Percentiles rank a stretch among this genome's conserved stretches.
These are phyloP conservation scores for Sminthurinus aureus DNA, from an alignment of 2,888 invertebrate species.

Conservation along the genomic window DNA sequence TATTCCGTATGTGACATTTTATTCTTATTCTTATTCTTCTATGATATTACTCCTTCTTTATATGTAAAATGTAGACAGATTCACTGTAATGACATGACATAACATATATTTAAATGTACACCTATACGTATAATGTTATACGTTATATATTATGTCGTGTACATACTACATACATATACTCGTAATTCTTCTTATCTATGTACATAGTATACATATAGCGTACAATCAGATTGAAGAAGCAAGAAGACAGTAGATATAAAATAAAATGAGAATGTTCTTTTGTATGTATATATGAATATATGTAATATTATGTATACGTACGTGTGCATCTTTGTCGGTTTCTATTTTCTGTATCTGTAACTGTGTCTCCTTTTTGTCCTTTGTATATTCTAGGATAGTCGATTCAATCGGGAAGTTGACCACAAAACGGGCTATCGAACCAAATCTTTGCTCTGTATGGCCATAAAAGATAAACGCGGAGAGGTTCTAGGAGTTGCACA, in stretches of 20 bases:
- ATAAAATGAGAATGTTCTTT: neutral
- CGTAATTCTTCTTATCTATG: neutral
- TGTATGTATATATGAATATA: neutral
- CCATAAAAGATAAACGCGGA: slow-evolving; percentile 91
- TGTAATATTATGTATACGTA: neutral
- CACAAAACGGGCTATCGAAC: slow-evolving; percentile 92
- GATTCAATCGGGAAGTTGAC: slow-evolving; percentile 95
- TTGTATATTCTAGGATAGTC: slow-evolving; percentile 71
- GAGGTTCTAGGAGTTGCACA: slow-evolving; percentile 97
- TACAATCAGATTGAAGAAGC: neutral
- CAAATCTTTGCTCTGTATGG: slow-evolving; percentile 91
- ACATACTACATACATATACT: neutral
- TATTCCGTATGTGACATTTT: slow-evolving; percentile 74
- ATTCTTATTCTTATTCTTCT: neutral
- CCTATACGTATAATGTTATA: too few species aligned
- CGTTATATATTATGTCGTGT: too few species aligned
- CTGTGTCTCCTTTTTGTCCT: neutral
- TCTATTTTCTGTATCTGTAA: neutral
- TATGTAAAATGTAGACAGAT: slow-evolving; percentile 7
- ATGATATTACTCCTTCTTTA: neutral
- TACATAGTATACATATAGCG: too few species aligned
- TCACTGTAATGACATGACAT: too few species aligned
- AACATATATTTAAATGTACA: too few species aligned
- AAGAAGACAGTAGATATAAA: neutral
- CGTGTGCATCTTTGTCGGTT: neutral